Evolutionary conservation across 2,797 vertebrate genomes (phyloP).

Genomic region (Trachops cirrhosus): DNA sequence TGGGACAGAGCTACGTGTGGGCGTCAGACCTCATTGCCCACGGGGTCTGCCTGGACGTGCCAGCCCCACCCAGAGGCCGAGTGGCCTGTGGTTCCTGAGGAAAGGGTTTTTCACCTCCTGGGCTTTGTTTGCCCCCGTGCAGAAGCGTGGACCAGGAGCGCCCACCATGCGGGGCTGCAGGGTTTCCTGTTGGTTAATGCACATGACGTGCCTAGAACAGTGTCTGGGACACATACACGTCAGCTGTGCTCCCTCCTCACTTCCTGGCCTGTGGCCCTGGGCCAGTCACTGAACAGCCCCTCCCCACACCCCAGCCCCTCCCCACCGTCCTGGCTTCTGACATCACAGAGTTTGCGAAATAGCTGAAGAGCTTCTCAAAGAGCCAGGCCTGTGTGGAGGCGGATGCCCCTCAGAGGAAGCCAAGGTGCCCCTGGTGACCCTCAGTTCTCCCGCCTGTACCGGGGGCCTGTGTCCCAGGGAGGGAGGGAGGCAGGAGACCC

Average conservation of each 20-base stretch:
- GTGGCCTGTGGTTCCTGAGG: neutral
- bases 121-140: neutral
- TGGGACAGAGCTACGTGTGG: rapidly evolving
- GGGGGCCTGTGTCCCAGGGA: neutral
- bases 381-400: rapidly evolving
- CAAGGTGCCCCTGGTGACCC: rapidly evolving
- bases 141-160: neutral
- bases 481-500: neutral
- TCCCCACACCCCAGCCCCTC: neutral
- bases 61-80: neutral
- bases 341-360: rapidly evolving
- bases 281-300: neutral
- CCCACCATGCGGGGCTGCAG: rapidly evolving
- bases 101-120: neutral
- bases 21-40: neutral
- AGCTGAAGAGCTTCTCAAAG: neutral
- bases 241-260: no score
- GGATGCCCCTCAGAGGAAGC: neutral
- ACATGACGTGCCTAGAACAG: rapidly evolving
- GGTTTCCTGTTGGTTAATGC: rapidly evolving
- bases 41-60: neutral
- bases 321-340: neutral
- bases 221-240: rapidly evolving
- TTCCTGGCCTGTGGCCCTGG: neutral
- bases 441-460: rapidly evolving